Conservation (phyloP, 2,888 invertebrate genomes). For the Crossocerus cetratus region DNA sequence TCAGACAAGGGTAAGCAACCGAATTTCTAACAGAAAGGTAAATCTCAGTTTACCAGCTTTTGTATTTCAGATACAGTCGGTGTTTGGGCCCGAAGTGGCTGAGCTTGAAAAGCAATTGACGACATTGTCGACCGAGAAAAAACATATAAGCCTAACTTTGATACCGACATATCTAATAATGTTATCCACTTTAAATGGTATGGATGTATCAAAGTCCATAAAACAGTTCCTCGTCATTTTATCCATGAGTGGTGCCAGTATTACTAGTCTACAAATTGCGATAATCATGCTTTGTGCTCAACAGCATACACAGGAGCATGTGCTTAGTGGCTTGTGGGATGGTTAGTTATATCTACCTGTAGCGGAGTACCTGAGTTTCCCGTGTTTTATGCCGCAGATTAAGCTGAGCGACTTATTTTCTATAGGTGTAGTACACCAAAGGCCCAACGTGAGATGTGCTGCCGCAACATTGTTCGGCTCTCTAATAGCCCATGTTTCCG, state of each 20-base stretch:
- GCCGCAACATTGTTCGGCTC: slow-evolving; percentile 81
- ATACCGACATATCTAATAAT: slow-evolving; percentile 82
- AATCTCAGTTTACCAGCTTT: not conserved
- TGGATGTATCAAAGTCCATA: slow-evolving; percentile 79
- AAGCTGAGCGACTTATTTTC: not conserved
- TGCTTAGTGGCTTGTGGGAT: slow-evolving; percentile 83
- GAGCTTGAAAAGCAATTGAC: slow-evolving; percentile 82
- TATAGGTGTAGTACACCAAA: slow-evolving; percentile 82
- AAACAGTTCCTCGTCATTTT: slow-evolving; percentile 79
- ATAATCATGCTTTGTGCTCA: slow-evolving; percentile 78
- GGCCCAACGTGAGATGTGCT: slow-evolving; percentile 80
- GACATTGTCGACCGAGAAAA: slow-evolving; percentile 77
- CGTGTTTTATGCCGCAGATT: slow-evolving; percentile 12
- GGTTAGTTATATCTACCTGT: slow-evolving; percentile 75
- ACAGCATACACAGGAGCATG: slow-evolving; percentile 79
- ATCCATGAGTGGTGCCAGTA: slow-evolving; percentile 78
- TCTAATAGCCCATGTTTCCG: slow-evolving; percentile 79
- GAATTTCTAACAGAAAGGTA: no score
- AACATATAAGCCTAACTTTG: slow-evolving; percentile 79
- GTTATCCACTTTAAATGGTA: slow-evolving; percentile 77
- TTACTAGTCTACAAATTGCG: slow-evolving; percentile 78
- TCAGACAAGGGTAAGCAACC: slow-evolving; percentile 72
- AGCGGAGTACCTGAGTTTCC: not conserved
- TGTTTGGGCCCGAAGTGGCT: slow-evolving; percentile 80
- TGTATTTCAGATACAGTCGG: slow-evolving; percentile 77